Percentiles rank a stretch among this genome's conserved stretches.
Evolutionary conservation across 2,888 invertebrate species (phyloP).

Genomic region (Callinectes sapidus): DNA sequence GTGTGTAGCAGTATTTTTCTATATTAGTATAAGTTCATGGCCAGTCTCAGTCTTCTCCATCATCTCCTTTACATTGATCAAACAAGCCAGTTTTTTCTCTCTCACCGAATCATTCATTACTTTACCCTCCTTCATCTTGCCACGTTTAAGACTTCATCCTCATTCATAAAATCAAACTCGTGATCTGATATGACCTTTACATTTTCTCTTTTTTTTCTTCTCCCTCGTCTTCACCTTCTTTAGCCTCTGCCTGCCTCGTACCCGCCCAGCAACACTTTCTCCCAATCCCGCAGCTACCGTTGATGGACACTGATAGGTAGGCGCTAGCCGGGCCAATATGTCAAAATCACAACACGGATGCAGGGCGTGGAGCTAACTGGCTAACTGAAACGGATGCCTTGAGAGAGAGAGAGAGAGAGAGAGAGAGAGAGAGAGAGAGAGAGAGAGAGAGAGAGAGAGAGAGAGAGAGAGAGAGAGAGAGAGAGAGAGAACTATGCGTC

Average conservation of each 20-base stretch:
- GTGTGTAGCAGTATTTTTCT: neutral
- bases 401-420: neutral
- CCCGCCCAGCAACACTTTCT: neutral
- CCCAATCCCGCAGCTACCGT: neutral
- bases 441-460: conserved; percentile 33
- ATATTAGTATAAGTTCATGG: neutral
- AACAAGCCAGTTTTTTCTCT: too few species aligned
- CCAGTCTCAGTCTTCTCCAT: neutral
- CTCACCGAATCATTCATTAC: neutral
- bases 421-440: neutral
- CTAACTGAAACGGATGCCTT: neutral
- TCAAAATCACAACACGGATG: neutral
- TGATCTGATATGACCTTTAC: neutral
- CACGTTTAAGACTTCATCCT: neutral
- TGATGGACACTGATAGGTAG: conserved; percentile 29
- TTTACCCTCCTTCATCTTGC: neutral
- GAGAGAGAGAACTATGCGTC: neutral
- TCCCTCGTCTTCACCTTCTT: neutral
- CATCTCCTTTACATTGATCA: too few species aligned
- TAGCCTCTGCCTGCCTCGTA: too few species aligned
- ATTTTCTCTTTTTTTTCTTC: neutral
- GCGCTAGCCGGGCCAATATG: neutral
- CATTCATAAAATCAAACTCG: too few species aligned
- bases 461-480: conserved; percentile 29
- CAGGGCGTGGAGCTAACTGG: neutral